Conservation (phyloP, 2,888 invertebrate genomes). For the Volucella zonaria region DNA sequence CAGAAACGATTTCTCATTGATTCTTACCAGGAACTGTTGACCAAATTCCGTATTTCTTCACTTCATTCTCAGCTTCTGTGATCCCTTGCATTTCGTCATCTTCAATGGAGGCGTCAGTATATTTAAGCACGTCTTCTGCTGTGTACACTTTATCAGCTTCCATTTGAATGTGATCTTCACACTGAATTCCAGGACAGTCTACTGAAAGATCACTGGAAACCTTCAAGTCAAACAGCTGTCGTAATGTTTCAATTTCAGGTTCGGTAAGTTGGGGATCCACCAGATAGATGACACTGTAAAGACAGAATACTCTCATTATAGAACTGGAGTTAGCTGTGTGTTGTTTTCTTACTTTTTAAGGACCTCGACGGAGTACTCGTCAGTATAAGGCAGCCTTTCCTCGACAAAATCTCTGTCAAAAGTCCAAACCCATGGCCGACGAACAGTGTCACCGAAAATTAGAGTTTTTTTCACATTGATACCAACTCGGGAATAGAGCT, state of each 20-base stretch:
- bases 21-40: constrained; percentile 76
- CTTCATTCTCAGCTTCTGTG: constrained; percentile 28
- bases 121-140: constrained; percentile 68
- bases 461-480: constrained; percentile 78
- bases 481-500: constrained; percentile 77
- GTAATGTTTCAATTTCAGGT: constrained; percentile 73
- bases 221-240: constrained; percentile 74
- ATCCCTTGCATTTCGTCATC: constrained; percentile 47
- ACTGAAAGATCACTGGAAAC: constrained; percentile 29
- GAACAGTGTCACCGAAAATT: constrained; percentile 77
- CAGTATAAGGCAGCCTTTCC: constrained; percentile 76
- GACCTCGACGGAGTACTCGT: constrained; percentile 77
- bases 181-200: background rate
- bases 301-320: background rate
- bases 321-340: background rate
- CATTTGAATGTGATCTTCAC: background rate
- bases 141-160: constrained; percentile 70
- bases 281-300: constrained; percentile 77
- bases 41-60: constrained; percentile 78
- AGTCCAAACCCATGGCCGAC: constrained; percentile 78
- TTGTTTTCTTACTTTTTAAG: constrained; percentile 77
- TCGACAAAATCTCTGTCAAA: constrained; percentile 78
- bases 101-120: background rate
- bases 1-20: too few species aligned
- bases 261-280: constrained; percentile 77